Percentiles rank a stretch among this genome's conserved stretches.
Evolutionary conservation across 2,888 invertebrate genomes (phyloP).

Genomic region (Hipparchia semele): DNA sequence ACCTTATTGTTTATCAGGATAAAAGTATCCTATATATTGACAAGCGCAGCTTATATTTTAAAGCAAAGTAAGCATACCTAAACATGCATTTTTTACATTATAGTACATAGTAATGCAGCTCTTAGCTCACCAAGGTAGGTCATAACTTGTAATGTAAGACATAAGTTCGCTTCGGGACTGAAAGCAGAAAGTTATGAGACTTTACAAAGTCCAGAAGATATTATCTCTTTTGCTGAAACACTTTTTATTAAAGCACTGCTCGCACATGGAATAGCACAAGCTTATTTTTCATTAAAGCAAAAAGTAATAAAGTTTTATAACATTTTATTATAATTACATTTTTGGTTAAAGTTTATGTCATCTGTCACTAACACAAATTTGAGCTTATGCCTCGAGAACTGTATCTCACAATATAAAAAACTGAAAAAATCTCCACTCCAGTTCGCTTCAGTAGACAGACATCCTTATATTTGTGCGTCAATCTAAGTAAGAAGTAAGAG

Average conservation of each 20-base stretch:
- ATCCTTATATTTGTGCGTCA: too few species aligned
- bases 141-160: conserved; percentile 3
- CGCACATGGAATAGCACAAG: not conserved
- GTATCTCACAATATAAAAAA: too few species aligned
- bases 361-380: too few species aligned
- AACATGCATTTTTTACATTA: not conserved
- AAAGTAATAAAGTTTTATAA: not conserved
- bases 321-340: not conserved
- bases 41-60: too few species aligned
- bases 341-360: too few species aligned
- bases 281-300: not conserved
- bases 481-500: not conserved
- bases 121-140: conserved; percentile 5
- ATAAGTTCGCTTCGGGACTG: conserved; percentile 15
- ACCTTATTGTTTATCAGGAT: too few species aligned
- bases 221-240: conserved; percentile 10
- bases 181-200: conserved; percentile 10
- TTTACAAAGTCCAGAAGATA: conserved; percentile 19
- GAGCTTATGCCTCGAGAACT: not conserved
- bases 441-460: too few species aligned
- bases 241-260: conserved; percentile 10
- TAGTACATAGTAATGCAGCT: not conserved
- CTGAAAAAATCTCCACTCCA: too few species aligned
- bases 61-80: not conserved
- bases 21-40: too few species aligned